Base-by-base conservation (phyloP, 1,140 invertebrate genomes). In the Aphelinus atriplicis region DNA sequence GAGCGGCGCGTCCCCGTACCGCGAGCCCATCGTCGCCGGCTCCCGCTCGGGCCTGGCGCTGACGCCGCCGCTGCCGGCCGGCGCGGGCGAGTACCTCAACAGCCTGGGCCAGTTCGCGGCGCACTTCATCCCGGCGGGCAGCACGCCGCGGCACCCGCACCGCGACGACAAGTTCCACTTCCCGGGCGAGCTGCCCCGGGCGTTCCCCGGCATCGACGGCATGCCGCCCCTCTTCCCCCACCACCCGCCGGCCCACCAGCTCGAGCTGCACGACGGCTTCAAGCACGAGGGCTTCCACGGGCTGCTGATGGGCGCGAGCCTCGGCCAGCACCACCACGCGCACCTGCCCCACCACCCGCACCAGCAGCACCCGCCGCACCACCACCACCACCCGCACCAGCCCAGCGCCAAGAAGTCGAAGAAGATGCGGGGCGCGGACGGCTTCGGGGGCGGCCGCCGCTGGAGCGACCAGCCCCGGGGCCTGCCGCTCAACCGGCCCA, bases 41-140 rank as follows among this genome's bases (percentile, higher is more conserved):
- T 92, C 91, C 3, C 91, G 94, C 71, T 92, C 94, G 51, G 92
- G 93, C 4, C 85, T 95, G 75, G 91, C 93, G 45, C 87, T 95
- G 76, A 94, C 93, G 60, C 93, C 94, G 78, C 93, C 94, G 50
- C 93, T 90, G 78, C 89, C 94, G 85, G 64, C 63, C 64, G 81
- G 84, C 69, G 26, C 26, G 26, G 85, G 82, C 76, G 87, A 88
- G 84, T 88, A 88, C 83, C 84, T 88, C 78, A 82, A 85, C 61
- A 87, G 84, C 58, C 75, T 88, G 65, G 82, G 84, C 4, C 87
- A 88, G 68, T 66, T 88, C 3, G 83, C 84, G 5, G 81, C 84
- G 1, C 87, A 87, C 47, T 88, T 86, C 74, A 86, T 26, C 87
- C 87, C 48, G 79, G 26, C 78, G 69, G 51, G 46, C 69, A 45